Evolutionary conservation across 37 sponge, comb jelly and placozoan species (phyloP), one percentile per base, ranked within the genome.

Genomic region (Chondrosia reniformis): DNA sequence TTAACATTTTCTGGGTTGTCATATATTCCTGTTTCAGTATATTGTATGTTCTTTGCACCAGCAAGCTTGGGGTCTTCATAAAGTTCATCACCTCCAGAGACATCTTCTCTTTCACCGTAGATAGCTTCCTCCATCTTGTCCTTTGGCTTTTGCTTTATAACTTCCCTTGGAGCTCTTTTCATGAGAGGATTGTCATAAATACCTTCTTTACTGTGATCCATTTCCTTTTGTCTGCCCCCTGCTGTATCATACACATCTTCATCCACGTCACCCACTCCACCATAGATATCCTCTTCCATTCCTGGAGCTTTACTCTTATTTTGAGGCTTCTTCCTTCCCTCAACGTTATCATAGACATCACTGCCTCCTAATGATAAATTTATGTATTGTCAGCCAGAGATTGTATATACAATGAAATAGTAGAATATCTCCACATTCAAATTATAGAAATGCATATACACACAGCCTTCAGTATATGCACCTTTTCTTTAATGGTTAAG

Each of bases 131-230:
- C 72, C 10, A 25, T 24, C 27, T 28, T 28, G 4, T 24, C 9
- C n/a, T 56, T 56, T 2, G n/a, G 3, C 58, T 56, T 56, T 28
- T 56, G 27, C n/a, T 39, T 17, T 40, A 39, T 69, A 13, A 38
- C 25, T 44, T n/a, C 15, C 39, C 72, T 44, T 69, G 15, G 72
- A 3, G 25, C 72, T 9, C 5, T 69, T 2, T 24, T 7, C n/a
- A 24, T 44, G 42, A 17, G 41, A 24, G 77, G 77, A 42, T 77
- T 77, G 59, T 77, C 77, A 77, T 77, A 77, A 62, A 77, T 55
- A 54, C 77, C 77, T 25, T 24, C 59, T 55, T 77, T n/a, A 31
- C 59, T 57, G 40, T 21, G 45, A 6, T 58, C 55, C 77, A 77
- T 77, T 36, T 57, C 44, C 37, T 41, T 6, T 21, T 40, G 13